A percentile compares a stretch with the other conserved stretches of the same genome.
Evolutionary conservation across 2,888 invertebrate species (phyloP).

Genomic region (Brachynemurus nebulosus): DNA sequence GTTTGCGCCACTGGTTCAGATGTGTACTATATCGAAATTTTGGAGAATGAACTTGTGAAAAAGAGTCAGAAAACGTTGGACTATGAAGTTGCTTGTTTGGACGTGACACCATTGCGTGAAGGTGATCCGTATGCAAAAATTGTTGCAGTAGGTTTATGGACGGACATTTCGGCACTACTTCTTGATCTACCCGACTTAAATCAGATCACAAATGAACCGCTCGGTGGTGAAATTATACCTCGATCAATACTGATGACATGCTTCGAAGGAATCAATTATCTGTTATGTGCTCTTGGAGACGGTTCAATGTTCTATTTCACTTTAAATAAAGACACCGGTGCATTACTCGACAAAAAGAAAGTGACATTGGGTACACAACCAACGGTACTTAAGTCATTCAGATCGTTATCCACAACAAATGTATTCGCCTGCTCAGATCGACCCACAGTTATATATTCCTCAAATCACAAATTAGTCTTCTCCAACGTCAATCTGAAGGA

Average conservation of each 20-base stretch:
- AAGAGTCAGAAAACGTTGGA: slow-evolving; percentile 62
- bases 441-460: slow-evolving; percentile 97
- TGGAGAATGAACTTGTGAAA: slow-evolving; percentile 44
- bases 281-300: slow-evolving; percentile 89
- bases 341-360: slow-evolving; percentile 77
- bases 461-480: slow-evolving; percentile 96
- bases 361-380: slow-evolving; percentile 97
- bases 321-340: slow-evolving; percentile 59
- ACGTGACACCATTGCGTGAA: slow-evolving; percentile 67
- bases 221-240: slow-evolving; percentile 93
- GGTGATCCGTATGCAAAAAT: slow-evolving; percentile 49
- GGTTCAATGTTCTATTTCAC: slow-evolving; percentile 96
- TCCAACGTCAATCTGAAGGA: slow-evolving; percentile 94
- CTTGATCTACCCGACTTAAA: slow-evolving; percentile 67
- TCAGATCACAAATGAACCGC: slow-evolving; percentile 71
- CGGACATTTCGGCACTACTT: slow-evolving; percentile 85
- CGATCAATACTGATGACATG: slow-evolving; percentile 89
- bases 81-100: slow-evolving; percentile 92
- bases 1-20: slow-evolving; percentile 80
- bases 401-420: slow-evolving; percentile 81
- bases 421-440: slow-evolving; percentile 98
- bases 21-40: slow-evolving; percentile 68
- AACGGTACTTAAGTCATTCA: slow-evolving; percentile 80
- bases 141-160: slow-evolving; percentile 93
- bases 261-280: slow-evolving; percentile 81